Base-by-base conservation (phyloP, 2,113 vertebrate genomes). In the Notothenia rossii region DNA sequence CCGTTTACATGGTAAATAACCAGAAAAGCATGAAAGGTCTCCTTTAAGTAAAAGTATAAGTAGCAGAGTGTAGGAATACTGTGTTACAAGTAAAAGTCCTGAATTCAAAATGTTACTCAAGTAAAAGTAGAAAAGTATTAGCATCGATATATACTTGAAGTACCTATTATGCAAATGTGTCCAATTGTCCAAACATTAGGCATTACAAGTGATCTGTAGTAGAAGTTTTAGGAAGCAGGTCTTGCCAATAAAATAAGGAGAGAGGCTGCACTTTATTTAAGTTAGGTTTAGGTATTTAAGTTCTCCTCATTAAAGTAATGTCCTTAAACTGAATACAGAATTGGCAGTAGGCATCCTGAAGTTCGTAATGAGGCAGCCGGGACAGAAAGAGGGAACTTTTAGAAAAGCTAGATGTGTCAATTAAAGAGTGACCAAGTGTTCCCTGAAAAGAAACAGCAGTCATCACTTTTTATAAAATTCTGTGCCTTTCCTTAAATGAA, bases 291-390 rank as follows among this genome's bases (percentile, higher is more conserved):
- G 56, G 20, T 49, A 81, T 53, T 56, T 12, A 54, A 45, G 8
- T 49, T 68, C 74, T 60, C 33, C 22, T 73, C 50, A 77, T 82
- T 88, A 62, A 56, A 64, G 61, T 73, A 10, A 53, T 29, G 8
- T 66, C 13, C 20, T 53, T 63, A 55, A 63, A 10, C 11, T 5
- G 11, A 48, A 50, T 67, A 17, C 20, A 15, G 5, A 17, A 59
- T 51, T 36, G 54, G 25, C 49, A 62, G 45, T n/a, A 11, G 54
- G 59, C 49, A 6, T 56, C n/a, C 29, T 56, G 0, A 74, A 15
- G 62, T 82, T 61, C 22, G 40, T 78, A 72, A 72, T 79, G 58
- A 84, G 66, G 72, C 53, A 40, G 12, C 43, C 55, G 17, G 43
- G 10, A 63, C 40, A 54, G 29, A 55, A 49, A 68, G 10, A 15